Evolutionary conservation across 2,888 invertebrate species (phyloP).

Genomic region (Melinaea menophilus): DNA sequence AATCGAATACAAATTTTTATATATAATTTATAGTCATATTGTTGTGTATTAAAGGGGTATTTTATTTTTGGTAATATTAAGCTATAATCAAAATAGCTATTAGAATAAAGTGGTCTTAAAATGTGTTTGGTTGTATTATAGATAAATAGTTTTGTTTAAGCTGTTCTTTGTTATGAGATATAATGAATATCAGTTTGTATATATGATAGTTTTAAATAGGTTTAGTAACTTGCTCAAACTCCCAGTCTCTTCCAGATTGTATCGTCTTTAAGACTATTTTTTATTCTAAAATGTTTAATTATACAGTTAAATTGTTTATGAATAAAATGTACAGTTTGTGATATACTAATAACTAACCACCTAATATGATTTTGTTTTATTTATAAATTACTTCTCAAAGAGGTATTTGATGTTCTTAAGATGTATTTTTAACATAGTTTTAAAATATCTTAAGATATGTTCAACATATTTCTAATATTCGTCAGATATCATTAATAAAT

Average conservation of each 20-base stretch:
- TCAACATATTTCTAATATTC: too few relatives aligned
- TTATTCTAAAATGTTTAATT: neutral
- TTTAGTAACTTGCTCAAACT: conserved; percentile 6
- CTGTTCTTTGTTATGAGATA: conserved; percentile 1
- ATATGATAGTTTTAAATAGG: conserved; percentile 6
- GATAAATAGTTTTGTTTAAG: conserved; percentile 27
- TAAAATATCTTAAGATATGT: too few relatives aligned
- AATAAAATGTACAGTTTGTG: conserved; percentile 2
- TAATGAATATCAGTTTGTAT: conserved; percentile 6
- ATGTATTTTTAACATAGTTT: too few relatives aligned
- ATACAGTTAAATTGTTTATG: conserved; percentile 11
- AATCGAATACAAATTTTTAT: conserved; percentile 7
- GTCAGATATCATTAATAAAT: too few relatives aligned
- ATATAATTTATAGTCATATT: conserved; percentile 8
- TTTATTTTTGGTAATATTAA: conserved; percentile 26
- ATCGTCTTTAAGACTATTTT: too few relatives aligned
- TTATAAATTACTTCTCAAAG: too few relatives aligned
- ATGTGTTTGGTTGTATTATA: conserved; percentile 23
- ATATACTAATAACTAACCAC: too few relatives aligned
- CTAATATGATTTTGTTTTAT: too few relatives aligned
- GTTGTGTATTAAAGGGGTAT: conserved; percentile 17
- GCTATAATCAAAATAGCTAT: conserved; percentile 24
- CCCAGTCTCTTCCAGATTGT: conserved; percentile 1
- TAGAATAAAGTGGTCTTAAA: conserved; percentile 21
- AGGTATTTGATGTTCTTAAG: too few relatives aligned